Percentiles rank a stretch among this genome's conserved stretches.
phyloP scores from a whole-genome alignment of 2,113 vertebrate species.

The Menidia beryllina region DNA sequence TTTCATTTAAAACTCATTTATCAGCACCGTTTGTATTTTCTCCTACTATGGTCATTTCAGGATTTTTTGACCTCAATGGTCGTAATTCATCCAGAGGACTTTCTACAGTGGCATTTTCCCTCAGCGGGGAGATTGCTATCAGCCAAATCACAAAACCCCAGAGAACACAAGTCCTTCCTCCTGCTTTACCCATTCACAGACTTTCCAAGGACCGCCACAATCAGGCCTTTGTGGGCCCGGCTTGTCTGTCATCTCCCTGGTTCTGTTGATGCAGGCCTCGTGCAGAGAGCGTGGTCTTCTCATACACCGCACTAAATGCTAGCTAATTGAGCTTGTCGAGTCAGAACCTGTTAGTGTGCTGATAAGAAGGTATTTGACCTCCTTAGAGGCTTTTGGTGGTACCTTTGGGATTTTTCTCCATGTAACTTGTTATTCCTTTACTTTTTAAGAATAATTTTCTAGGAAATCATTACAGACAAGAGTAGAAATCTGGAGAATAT shows the following conservation, averaged over 20 bases:
- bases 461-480: not conserved
- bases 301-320: constrained; percentile 69
- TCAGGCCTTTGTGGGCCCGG: constrained; percentile 72
- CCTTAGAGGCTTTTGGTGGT: constrained; percentile 32
- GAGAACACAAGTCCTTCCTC: constrained; percentile 59
- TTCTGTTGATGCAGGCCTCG: constrained; percentile 78
- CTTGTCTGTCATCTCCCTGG: constrained; percentile 77
- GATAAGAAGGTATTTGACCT: constrained; percentile 82
- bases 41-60: constrained; percentile 28
- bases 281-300: constrained; percentile 68
- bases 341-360: constrained; percentile 75
- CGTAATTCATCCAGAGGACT: constrained; percentile 40
- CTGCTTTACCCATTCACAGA: constrained; percentile 44
- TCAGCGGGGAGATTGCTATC: constrained; percentile 58
- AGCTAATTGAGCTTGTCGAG: constrained; percentile 83
- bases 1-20: constrained; percentile 44
- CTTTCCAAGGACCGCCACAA: constrained; percentile 66
- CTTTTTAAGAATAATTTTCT: not conserved
- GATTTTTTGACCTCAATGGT: constrained; percentile 46
- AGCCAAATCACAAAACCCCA: constrained; percentile 56
- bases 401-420: constrained; percentile 22
- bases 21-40: constrained; percentile 5
- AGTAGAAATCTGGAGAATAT: not conserved
- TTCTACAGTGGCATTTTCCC: constrained; percentile 53
- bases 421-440: not conserved